Base-by-base conservation (phyloP, 2,888 invertebrate species). In the Willowsia nigromaculata region DNA sequence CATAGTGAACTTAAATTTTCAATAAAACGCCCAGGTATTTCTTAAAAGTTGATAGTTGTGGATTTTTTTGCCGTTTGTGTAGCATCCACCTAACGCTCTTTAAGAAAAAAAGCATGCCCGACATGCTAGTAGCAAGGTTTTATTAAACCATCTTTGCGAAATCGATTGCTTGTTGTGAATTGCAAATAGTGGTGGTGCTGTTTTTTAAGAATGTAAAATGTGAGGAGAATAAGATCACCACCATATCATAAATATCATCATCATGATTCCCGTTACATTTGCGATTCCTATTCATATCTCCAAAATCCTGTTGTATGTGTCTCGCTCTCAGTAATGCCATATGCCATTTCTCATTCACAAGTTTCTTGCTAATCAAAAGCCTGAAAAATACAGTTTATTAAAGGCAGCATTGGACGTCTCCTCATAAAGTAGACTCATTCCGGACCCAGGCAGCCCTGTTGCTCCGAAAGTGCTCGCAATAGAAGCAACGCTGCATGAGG, bases 211-310 rank as follows among this genome's bases (percentile, higher is more conserved):
- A 37, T 74, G 76, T 53, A 30, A 30, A 53, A 53, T 50, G 30
- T 30, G n/a, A 53, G 33, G 76, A 33, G 53, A 15, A 30, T 76
- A 53, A 53, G 33, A 53, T 30, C 53, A 30, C 18, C n/a, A 18
- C 7, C 33, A 76, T 76, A 76, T 53, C n/a, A 76, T 76, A 71
- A 5, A 6, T 62, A 68, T 18, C 22, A 68, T 53, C 7, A 53
- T 74, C 74, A 47, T 76, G 53, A 76, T 76, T 33, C 50, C 76
- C 33, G 53, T 53, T 62, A 37, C 43, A 56, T 37, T 84, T 43
- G 33, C 27, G 25, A 65, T 65, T 85, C 76, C 78, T 65, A 65
- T 65, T 78, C 78, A 85, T 85, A 81, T 84, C 68, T 56, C 15
- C 62, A 37, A 62, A 53, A 30, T 84, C 27, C 84, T 65, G 74